Base-by-base conservation (phyloP, 2,888 invertebrate genomes). In the Diarsia mendica region DNA sequence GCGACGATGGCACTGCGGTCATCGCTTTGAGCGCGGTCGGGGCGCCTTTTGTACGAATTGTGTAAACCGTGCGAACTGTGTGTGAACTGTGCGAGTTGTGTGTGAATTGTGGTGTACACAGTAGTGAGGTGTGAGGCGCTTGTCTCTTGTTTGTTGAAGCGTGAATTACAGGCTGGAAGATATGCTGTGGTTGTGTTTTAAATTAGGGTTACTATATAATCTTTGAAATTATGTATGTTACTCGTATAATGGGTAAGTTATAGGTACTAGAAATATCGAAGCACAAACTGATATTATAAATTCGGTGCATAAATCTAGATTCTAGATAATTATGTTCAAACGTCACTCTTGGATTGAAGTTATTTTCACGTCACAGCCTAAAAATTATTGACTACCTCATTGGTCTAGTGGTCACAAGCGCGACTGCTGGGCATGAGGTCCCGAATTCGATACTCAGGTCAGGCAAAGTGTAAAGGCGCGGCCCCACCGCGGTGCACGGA, bases 41-140 rank as follows among this genome's bases (percentile, higher is more conserved):
- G 48, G n/a, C 48, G n/a, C 48, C 68, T 79, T 81, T 79, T 69
- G 82, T 81, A 28, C 64, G 28, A 81, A 75, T 44, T 53, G 48
- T 68, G 63, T 65, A 46, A 13, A 51, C 8, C 28, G 39, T n/a
- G 63, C 13, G 63, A 46, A 11, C 44, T 44, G 39, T 68, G 39
- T 68, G 66, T 51, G 61, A 44, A 44, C 44, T 53, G 20, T 70
- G 60, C 13, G 63, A 46, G 15, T 28, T 44, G 39, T 68, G 39
- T 68, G 66, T 51, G 73, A 44, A 44, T 23, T 53, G 67, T 13
- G 15, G 10, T 46, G 60, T 18, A 76, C 51, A 75, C 75, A 48
- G 33, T 18, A 18, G 49, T 44, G 44, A 49, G 23, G 67, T 72
- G 33, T 8, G 58, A 67, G 61, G n/a, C 68, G 33, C 33, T 66